A percentile compares a stretch with the other conserved stretches of the same genome.
These are phyloP conservation scores for Varecia variegata DNA, from an alignment of 2,797 vertebrate genomes.

Conservation along the genomic window DNA sequence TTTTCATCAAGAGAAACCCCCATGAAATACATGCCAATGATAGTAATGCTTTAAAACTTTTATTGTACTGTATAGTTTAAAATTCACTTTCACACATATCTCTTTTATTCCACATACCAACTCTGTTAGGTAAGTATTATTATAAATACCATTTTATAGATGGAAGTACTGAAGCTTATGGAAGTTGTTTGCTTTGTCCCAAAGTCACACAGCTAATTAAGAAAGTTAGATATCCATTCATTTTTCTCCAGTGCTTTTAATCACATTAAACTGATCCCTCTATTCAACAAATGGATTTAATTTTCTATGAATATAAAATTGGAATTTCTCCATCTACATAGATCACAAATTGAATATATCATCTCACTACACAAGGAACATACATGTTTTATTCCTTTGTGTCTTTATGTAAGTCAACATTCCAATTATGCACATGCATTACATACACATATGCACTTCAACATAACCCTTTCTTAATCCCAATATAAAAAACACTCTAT, in stretches of 20 bases:
- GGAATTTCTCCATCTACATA: background rate
- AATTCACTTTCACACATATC: background rate
- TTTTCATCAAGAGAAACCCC: background rate
- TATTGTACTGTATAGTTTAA: background rate
- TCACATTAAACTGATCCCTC: background rate
- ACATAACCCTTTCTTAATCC: slow-evolving; percentile 52
- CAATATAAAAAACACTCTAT: slow-evolving; percentile 66
- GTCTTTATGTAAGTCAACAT: background rate
- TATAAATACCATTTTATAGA: background rate
- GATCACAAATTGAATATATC: background rate
- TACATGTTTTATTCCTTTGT: background rate
- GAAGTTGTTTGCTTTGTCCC: background rate
- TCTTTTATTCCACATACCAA: background rate
- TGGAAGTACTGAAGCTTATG: background rate
- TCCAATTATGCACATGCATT: background rate
- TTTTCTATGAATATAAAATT: slow-evolving; percentile 1
- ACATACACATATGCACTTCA: slow-evolving; percentile 30
- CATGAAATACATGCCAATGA: background rate
- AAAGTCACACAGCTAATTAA: background rate
- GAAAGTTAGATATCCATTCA: background rate
- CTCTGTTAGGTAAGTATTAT: background rate
- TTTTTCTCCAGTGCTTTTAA: background rate
- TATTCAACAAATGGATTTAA: background rate
- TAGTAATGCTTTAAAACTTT: background rate
- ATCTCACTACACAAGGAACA: background rate